Percentiles rank a stretch among this genome's conserved stretches.
phyloP scores from a whole-genome alignment of 2,888 invertebrate species.

The Carcina quercana region DNA sequence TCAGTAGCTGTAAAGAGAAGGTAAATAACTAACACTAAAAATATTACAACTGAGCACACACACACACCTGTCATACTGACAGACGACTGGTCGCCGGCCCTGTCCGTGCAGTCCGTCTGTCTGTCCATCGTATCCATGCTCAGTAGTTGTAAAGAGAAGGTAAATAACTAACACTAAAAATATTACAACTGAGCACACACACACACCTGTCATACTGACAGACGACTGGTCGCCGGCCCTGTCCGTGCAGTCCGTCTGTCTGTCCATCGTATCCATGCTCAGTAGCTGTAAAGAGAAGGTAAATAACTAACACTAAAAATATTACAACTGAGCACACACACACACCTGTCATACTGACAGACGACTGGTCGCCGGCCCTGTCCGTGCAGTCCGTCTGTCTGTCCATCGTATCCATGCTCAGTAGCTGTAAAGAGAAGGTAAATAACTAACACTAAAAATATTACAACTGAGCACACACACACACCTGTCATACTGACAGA shows the following conservation, averaged over 20 bases:
- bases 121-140: slow-evolving; percentile 99
- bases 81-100: slow-evolving; percentile 99
- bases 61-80: slow-evolving; percentile 99
- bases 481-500: slow-evolving; percentile 98
- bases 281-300: slow-evolving; percentile 99
- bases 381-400: slow-evolving; percentile 98
- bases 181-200: too few relatives aligned
- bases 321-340: too few relatives aligned
- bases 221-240: slow-evolving; percentile 99
- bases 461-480: too few relatives aligned
- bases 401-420: slow-evolving; percentile 98
- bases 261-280: slow-evolving; percentile 98
- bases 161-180: too few relatives aligned
- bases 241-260: slow-evolving; percentile 96
- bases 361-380: slow-evolving; percentile 99
- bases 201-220: slow-evolving; percentile 98
- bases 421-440: slow-evolving; percentile 99
- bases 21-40: too few relatives aligned
- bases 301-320: too few relatives aligned
- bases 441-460: too few relatives aligned
- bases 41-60: too few relatives aligned
- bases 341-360: slow-evolving; percentile 98
- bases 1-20: slow-evolving; percentile 99
- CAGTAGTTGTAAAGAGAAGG: slow-evolving; percentile 99
- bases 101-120: slow-evolving; percentile 97